Percentiles rank a stretch among this genome's conserved stretches.
phyloP scores from a whole-genome alignment of 2,888 invertebrate species.

The Limnephilus lunatus region DNA sequence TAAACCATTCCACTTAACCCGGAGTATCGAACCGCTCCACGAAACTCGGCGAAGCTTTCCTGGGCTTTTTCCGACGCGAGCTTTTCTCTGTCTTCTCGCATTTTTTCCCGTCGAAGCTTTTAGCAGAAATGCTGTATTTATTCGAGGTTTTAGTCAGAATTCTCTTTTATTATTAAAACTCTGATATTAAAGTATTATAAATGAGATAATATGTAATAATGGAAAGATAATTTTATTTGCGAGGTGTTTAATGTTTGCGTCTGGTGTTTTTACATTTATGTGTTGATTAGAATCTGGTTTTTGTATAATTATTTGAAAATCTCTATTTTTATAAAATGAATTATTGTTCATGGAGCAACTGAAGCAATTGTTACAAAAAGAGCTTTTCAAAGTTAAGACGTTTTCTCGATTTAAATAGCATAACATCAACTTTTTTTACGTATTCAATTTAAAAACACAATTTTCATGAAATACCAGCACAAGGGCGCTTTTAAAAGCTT shows the following conservation, averaged over 20 bases:
- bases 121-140: slow-evolving; percentile 9
- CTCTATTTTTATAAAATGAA: neutral
- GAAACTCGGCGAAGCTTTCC: slow-evolving; percentile 4
- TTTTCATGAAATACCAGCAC: too few relatives aligned
- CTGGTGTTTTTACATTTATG: neutral
- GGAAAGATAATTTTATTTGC: neutral
- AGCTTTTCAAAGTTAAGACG: too few relatives aligned
- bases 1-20: slow-evolving; percentile 49
- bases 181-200: neutral
- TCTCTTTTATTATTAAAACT: too few relatives aligned
- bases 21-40: slow-evolving; percentile 20
- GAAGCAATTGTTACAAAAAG: too few relatives aligned
- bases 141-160: neutral
- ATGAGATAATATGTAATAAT: neutral
- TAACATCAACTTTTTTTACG: too few relatives aligned
- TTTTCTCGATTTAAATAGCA: too few relatives aligned
- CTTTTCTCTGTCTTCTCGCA: neutral
- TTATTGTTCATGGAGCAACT: neutral
- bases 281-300: neutral
- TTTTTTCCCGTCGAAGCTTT: neutral
- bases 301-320: neutral
- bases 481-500: too few relatives aligned
- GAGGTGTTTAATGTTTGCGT: neutral
- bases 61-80: slow-evolving; percentile 16
- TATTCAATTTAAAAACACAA: too few relatives aligned